These are phyloP conservation scores for Tetraneura akinire DNA, from an alignment of 1,140 invertebrate species.

Conservation along the genomic window DNA sequence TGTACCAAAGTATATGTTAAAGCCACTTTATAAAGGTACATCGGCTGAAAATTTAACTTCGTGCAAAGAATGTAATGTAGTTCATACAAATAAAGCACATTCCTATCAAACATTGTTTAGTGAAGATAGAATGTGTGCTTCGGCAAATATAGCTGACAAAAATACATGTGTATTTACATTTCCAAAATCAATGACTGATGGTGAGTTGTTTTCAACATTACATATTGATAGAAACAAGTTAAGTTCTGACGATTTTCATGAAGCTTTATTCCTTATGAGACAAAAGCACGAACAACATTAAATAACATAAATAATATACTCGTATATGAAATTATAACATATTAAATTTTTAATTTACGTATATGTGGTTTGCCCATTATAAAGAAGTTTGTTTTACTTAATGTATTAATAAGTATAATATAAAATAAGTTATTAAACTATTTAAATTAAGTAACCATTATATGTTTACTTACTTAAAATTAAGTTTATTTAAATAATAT, in stretches of 20 bases:
- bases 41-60: conserved; percentile 54
- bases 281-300: conserved; percentile 25
- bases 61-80: conserved; percentile 56
- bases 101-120: conserved; percentile 29
- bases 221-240: conserved; percentile 65
- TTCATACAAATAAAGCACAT: conserved; percentile 49
- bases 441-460: not conserved
- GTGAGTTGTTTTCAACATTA: conserved; percentile 64
- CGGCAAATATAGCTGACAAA: conserved; percentile 63
- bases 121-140: conserved; percentile 53
- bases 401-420: no score
- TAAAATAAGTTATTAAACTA: not conserved
- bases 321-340: not conserved
- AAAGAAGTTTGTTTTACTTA: not conserved
- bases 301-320: conserved; percentile 9
- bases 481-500: not conserved
- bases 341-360: not conserved
- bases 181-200: conserved; percentile 65
- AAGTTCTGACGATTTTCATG: conserved; percentile 67
- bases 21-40: conserved; percentile 58
- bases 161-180: conserved; percentile 64
- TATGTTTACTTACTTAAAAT: conserved; percentile 3
- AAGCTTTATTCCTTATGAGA: conserved; percentile 62
- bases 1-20: conserved; percentile 56
- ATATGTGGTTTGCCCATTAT: not conserved